Evolutionary conservation across 2,888 invertebrate genomes (phyloP).

Genomic region (Platypus cylindrus): DNA sequence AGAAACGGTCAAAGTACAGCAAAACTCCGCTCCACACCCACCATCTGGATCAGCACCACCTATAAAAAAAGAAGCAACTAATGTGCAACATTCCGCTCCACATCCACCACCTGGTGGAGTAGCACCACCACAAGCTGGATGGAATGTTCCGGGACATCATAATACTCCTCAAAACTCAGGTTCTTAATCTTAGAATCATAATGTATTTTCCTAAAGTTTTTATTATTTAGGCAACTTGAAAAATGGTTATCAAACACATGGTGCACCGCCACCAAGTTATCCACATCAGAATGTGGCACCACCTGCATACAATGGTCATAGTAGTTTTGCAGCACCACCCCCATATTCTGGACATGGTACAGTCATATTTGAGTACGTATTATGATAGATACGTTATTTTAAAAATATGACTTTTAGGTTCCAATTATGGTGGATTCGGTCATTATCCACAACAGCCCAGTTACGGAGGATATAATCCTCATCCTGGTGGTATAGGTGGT

Average conservation of each 20-base stretch:
- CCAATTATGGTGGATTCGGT: conserved; percentile 11
- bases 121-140: conserved; percentile 21
- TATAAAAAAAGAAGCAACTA: conserved; percentile 18
- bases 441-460: conserved; percentile 12
- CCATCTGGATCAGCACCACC: neutral
- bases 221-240: conserved; percentile 9
- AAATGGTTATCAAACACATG: conserved; percentile 14
- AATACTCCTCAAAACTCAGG: conserved; percentile 8
- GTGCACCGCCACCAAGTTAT: conserved; percentile 12
- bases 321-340: conserved; percentile 11
- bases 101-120: conserved; percentile 13
- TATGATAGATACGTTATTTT: neutral
- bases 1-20: too few species aligned
- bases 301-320: conserved; percentile 13
- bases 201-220: neutral
- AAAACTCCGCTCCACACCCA: neutral
- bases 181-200: neutral
- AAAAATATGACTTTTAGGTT: conserved; percentile 1
- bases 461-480: conserved; percentile 13
- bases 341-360: conserved; percentile 11
- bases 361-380: neutral
- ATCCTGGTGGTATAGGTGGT: conserved; percentile 5
- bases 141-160: conserved; percentile 21
- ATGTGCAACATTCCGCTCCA: conserved; percentile 17
- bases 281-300: conserved; percentile 14